A percentile compares a stretch with the other conserved stretches of the same genome.
Evolutionary conservation across 2,113 vertebrate species (phyloP).

Genomic region (Nycticryphes semicollaris): DNA sequence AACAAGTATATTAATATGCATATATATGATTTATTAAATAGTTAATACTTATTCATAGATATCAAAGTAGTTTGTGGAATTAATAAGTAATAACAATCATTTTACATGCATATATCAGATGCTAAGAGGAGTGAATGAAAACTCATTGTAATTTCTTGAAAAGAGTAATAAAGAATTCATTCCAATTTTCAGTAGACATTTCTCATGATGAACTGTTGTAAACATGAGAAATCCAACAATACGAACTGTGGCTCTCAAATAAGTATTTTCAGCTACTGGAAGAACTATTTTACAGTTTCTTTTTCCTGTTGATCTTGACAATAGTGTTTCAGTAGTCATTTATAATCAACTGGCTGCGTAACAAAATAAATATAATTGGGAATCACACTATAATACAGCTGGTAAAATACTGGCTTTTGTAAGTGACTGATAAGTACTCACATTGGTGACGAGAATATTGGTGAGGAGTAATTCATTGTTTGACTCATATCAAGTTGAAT

Average conservation of each 20-base stretch:
- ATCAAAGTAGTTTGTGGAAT: neutral
- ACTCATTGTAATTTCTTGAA: slow-evolving; percentile 9
- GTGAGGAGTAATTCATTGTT: slow-evolving; percentile 22
- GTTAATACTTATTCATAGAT: neutral
- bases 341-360: neutral
- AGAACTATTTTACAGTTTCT: neutral
- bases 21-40: neutral
- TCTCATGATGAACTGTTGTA: neutral
- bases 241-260: neutral
- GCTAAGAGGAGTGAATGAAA: neutral
- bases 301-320: neutral
- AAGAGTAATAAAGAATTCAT: slow-evolving; percentile 6
- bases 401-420: neutral
- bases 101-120: neutral
- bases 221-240: neutral
- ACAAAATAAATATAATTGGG: neutral
- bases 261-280: neutral
- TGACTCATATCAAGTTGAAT: slow-evolving; percentile 34
- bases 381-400: neutral
- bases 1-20: neutral
- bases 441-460: neutral
- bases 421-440: neutral
- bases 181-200: neutral
- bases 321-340: neutral
- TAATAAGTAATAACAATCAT: neutral